Base-by-base conservation (phyloP, 2,113 vertebrate species). In the Hoplias malabaricus region DNA sequence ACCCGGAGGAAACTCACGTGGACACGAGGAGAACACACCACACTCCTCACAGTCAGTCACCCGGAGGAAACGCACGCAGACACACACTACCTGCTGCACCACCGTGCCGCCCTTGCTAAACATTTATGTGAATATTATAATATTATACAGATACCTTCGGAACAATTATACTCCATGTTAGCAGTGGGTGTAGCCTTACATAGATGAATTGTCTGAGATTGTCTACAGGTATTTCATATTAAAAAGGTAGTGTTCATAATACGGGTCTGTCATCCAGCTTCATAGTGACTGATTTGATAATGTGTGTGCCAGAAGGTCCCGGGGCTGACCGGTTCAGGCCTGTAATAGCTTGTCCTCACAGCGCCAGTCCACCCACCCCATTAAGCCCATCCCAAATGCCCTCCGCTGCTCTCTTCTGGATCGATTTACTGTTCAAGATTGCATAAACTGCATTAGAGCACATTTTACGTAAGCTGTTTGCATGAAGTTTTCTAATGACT, bases 381-480 rank as follows among this genome's bases (percentile, higher is more conserved):
- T 1, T 29, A 53, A 62, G 53, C 54, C 23, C 23, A 29, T 2
- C 13, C n/a, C 14, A 33, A 21, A 36, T 29, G 53, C 56, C 67
- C 65, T 42, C 43, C 11, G 73, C 68, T 54, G 63, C 79, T 79
- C 33, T 66, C 34, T 33, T 4, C 21, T 57, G 29, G 42, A 89
- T 89, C 73, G 87, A 92, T 88, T 57, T 48, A 38, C 66, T 82
- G 71, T 82, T 54, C 27, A 74, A 56, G 23, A 71, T 88, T 88
- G 87, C 62, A 72, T 73, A 89, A 89, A 65, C 10, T 29, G 7
- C 34, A 82, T 72, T 59, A 50, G 54, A 36, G 75, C 50, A 36
- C 2, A 5, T 56, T 83, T 88, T 88, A 86, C 78, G 74, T 86
- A 85, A 88, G 57, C 56, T 73, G 67, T 61, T 27, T 69, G 63